Evolutionary conservation across 2,888 invertebrate genomes (phyloP).

Genomic region (Eustalomyia histrio): DNA sequence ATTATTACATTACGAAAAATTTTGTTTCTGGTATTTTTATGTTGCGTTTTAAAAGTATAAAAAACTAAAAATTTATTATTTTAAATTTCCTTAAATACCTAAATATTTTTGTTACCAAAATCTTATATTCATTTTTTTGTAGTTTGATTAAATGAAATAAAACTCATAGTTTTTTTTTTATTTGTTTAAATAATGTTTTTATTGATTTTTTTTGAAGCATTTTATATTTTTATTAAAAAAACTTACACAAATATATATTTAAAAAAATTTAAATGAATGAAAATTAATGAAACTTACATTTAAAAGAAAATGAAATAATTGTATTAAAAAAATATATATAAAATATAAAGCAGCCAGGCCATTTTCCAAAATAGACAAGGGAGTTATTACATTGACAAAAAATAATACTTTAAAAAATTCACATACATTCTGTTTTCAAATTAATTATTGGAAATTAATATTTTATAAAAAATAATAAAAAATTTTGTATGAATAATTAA

Average conservation of each 20-base stretch:
- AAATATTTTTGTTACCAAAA: constrained; percentile 10
- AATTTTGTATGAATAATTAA: background rate
- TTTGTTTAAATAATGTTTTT: constrained; percentile 63
- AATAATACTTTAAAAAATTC: constrained; percentile 41
- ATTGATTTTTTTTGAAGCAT: constrained; percentile 64
- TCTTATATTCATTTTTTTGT: constrained; percentile 10
- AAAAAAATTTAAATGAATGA: constrained; percentile 45
- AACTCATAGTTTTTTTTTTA: constrained; percentile 50
- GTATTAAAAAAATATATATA: constrained; percentile 15
- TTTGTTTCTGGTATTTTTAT: constrained; percentile 22
- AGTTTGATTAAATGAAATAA: constrained; percentile 51
- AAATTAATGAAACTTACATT: constrained; percentile 15
- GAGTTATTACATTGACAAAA: constrained; percentile 2
- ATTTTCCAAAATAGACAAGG: constrained; percentile 21
- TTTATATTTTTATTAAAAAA: constrained; percentile 53
- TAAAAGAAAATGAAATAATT: constrained; percentile 17
- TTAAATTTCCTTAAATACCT: constrained; percentile 37
- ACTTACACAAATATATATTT: constrained; percentile 57
- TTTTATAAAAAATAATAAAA: constrained; percentile 8
- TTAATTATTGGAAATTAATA: constrained; percentile 29
- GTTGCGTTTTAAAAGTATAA: constrained; percentile 48
- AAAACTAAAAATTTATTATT: constrained; percentile 44
- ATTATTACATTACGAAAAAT: constrained; percentile 29
- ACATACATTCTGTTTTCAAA: constrained; percentile 17
- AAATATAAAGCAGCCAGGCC: constrained; percentile 39